Conservation (phyloP, 2,797 vertebrate genomes). For the Pipistrellus nathusii region DNA sequence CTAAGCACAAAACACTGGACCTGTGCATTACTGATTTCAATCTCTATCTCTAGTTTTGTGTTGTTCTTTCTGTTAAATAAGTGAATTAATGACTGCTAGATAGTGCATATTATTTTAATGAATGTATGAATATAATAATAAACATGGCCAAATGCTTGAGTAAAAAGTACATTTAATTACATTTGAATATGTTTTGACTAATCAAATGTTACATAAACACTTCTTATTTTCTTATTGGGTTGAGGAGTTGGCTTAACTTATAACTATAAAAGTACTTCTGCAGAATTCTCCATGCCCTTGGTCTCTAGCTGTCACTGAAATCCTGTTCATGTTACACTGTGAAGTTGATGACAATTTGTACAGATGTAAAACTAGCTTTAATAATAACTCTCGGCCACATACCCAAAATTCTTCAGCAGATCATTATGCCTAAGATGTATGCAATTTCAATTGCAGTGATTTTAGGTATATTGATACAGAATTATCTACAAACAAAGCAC, state of each 20-base stretch:
- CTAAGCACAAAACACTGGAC: background rate
- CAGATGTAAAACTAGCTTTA: background rate
- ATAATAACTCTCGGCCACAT: background rate
- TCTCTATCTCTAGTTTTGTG: background rate
- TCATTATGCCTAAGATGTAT: background rate
- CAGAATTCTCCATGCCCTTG: rapidly evolving
- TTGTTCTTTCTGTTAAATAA: background rate
- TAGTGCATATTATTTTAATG: background rate
- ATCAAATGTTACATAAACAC: background rate
- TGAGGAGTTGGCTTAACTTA: background rate
- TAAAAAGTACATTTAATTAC: background rate
- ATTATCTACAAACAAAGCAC: background rate
- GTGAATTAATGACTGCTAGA: background rate
- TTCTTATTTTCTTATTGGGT: background rate
- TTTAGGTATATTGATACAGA: background rate
- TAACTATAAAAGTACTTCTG: background rate
- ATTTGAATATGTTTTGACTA: background rate
- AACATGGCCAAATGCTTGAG: background rate
- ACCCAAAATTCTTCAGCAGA: background rate
- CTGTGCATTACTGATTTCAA: background rate
- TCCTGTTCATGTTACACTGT: background rate
- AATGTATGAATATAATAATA: background rate
- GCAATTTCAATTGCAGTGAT: background rate
- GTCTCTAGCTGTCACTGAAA: background rate
- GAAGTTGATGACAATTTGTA: background rate